Conservation (phyloP, 2,113 vertebrate genomes). For the Guaruba guarouba region DNA sequence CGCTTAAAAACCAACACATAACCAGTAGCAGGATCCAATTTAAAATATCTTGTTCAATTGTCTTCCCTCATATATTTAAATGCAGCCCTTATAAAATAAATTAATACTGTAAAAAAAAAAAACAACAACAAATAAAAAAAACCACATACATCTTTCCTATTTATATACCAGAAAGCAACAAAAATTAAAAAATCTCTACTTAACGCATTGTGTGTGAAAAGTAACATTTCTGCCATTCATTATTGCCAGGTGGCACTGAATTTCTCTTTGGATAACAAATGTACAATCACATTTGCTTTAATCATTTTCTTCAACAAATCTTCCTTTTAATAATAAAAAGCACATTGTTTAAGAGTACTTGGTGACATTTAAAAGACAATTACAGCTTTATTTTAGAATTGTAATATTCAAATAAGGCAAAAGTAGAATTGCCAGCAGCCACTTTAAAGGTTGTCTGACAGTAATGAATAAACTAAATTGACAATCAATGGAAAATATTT, state of each 20-base stretch:
- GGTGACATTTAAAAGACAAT: neutral
- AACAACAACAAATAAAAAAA: rapidly evolving
- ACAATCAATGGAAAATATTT: neutral
- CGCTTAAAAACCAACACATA: neutral
- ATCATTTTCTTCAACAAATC: neutral
- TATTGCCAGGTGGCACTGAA: neutral
- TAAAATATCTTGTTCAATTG: neutral
- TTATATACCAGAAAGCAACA: neutral
- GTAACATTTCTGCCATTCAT: neutral
- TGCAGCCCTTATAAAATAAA: neutral
- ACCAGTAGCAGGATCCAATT: neutral
- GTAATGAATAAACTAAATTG: neutral
- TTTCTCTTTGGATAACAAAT: neutral
- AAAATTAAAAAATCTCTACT: neutral
- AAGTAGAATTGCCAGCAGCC: neutral
- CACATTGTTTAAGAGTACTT: neutral
- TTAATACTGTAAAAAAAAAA: neutral
- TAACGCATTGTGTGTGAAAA: neutral
- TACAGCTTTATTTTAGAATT: neutral
- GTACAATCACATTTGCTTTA: neutral
- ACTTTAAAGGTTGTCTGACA: neutral
- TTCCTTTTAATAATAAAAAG: neutral
- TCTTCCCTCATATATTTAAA: neutral
- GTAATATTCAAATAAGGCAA: neutral
- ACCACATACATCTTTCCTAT: rapidly evolving